These are phyloP conservation scores for Vulpes vulpes DNA, from an alignment of 2,113 vertebrate genomes.

Conservation along the genomic window DNA sequence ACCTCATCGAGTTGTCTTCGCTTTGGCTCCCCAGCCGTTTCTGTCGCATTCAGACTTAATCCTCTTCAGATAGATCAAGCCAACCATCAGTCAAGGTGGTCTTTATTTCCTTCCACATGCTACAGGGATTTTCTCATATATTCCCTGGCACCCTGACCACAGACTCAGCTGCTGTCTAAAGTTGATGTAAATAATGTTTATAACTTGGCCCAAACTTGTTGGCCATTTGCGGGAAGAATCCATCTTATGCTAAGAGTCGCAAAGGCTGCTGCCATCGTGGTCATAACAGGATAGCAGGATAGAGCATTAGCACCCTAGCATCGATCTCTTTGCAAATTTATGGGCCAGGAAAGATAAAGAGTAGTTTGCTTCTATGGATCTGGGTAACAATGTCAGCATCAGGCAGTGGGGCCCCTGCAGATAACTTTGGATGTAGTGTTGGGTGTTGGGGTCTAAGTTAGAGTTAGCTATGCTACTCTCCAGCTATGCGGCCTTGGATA, in stretches of 20 bases:
- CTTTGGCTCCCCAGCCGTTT: conserved; percentile 67
- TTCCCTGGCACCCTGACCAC: conserved; percentile 64
- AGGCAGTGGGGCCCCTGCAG: neutral
- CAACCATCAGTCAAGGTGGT: conserved; percentile 78
- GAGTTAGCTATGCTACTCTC: neutral
- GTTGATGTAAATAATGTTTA: conserved; percentile 70
- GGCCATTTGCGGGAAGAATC: conserved; percentile 14
- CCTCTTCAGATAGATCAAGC: conserved; percentile 75
- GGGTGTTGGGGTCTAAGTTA: neutral
- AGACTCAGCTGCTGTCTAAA: conserved; percentile 43
- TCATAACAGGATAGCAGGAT: neutral
- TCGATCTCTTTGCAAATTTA: conserved; percentile 7
- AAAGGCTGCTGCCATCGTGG: conserved; percentile 21
- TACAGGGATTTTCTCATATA: conserved; percentile 78
- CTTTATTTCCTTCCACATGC: conserved; percentile 69
- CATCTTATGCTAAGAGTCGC: conserved; percentile 23
- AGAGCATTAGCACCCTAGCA: neutral
- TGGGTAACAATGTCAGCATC: neutral
- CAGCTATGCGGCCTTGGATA: neutral
- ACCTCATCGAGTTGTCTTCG: conserved; percentile 70
- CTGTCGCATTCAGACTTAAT: conserved; percentile 76
- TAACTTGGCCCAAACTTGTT: conserved; percentile 16
- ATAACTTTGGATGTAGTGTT: neutral
- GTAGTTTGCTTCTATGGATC: neutral
- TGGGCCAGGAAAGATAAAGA: neutral